Evolutionary conservation across 2,797 vertebrate species (phyloP).

Genomic region (Gymnodraco acuticeps): DNA sequence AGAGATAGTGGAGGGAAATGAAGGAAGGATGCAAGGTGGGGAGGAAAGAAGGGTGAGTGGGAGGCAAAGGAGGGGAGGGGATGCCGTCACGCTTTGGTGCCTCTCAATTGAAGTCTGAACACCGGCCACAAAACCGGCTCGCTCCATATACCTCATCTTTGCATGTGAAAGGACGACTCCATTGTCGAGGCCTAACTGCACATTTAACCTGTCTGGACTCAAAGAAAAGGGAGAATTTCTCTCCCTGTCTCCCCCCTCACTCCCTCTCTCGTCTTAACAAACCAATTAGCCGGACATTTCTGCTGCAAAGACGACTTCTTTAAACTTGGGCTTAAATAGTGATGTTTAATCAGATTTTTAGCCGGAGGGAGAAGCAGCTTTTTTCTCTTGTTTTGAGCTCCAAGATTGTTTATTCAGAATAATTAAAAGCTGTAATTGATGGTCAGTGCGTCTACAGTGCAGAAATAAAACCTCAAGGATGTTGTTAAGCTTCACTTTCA

Average conservation of each 20-base stretch:
- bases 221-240: conserved; percentile 69
- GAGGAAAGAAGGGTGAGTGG: conserved; percentile 48
- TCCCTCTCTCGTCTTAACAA: conserved; percentile 73
- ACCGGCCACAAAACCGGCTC: conserved; percentile 77
- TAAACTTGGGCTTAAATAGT: conserved; percentile 45
- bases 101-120: conserved; percentile 81
- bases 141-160: conserved; percentile 81
- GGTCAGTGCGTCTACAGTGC: conserved; percentile 13
- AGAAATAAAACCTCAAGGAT: conserved; percentile 1
- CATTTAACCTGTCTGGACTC: conserved; percentile 86
- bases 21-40: conserved; percentile 20
- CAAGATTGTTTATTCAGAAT: not conserved
- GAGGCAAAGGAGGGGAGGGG: conserved; percentile 51
- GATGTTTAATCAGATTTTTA: conserved; percentile 35
- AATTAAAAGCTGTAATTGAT: conserved; percentile 7
- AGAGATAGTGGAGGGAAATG: conserved; percentile 23
- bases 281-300: conserved; percentile 82
- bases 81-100: conserved; percentile 79
- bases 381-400: not conserved
- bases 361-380: conserved; percentile 37
- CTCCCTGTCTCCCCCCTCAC: conserved; percentile 52
- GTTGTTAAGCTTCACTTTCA: conserved; percentile 8
- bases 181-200: conserved; percentile 83
- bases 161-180: conserved; percentile 80
- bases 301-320: conserved; percentile 68